phyloP scores from a whole-genome alignment of 2,797 vertebrate species.

The Carcharodon carcharias region DNA sequence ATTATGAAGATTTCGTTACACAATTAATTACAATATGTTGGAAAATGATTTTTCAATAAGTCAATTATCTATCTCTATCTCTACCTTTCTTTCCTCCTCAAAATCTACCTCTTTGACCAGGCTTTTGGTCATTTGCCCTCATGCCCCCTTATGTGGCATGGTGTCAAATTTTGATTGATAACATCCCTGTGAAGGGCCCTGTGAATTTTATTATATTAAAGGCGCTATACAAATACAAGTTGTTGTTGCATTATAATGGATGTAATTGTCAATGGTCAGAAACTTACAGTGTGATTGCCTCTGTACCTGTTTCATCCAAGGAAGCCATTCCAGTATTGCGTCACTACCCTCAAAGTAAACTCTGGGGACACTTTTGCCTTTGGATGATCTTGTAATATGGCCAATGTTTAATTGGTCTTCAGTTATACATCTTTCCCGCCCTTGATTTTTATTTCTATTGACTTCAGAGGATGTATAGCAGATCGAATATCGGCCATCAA shows the following conservation, averaged over 20 bases:
- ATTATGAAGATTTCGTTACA: too few species aligned
- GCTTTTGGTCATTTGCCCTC: not conserved
- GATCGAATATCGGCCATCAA: not conserved
- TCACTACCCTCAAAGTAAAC: not conserved
- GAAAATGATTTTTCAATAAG: too few species aligned
- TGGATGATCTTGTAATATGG: not conserved
- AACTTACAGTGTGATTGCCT: not conserved
- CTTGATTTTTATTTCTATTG: not conserved
- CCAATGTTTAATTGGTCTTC: not conserved
- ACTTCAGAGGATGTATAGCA: not conserved
- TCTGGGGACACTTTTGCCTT: not conserved
- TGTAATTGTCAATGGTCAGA: not conserved
- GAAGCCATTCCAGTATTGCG: too few species aligned
- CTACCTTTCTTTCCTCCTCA: not conserved
- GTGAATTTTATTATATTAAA: not conserved
- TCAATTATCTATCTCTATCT: not conserved
- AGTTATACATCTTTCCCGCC: not conserved
- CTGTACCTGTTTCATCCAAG: not conserved
- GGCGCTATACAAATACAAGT: not conserved
- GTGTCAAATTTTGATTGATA: not conserved
- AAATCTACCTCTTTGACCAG: not conserved
- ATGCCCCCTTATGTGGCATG: not conserved
- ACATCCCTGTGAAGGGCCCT: not conserved
- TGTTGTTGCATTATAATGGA: not conserved
- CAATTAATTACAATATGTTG: too few species aligned